Percentiles rank a stretch among this genome's conserved stretches.
Evolutionary conservation across 2,113 vertebrate genomes (phyloP).

Genomic region (Strix aluco): DNA sequence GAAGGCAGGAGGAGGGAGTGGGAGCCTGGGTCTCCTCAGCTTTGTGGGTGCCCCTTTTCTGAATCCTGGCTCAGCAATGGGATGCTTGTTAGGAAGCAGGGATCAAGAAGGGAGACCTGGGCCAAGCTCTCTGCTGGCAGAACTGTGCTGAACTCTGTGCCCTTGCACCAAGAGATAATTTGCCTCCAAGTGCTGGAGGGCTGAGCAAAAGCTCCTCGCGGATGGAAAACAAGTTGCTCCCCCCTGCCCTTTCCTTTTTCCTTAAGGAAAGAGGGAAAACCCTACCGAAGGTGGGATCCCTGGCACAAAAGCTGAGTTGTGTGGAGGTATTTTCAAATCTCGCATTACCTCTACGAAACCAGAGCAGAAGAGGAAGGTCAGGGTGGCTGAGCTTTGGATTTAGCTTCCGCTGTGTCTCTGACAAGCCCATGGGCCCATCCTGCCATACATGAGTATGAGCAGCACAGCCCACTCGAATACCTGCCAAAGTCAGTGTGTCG

Average conservation of each 20-base stretch:
- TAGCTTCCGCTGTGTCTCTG: background rate
- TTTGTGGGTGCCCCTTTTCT: background rate
- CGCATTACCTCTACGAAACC: background rate
- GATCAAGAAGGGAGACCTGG: background rate
- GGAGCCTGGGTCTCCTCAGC: background rate
- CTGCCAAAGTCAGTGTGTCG: background rate
- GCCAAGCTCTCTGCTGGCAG: background rate
- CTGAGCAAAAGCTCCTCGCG: background rate
- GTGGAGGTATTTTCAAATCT: background rate
- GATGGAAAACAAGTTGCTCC: background rate
- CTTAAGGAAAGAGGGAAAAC: background rate
- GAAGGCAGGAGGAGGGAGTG: background rate
- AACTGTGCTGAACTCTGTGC: background rate
- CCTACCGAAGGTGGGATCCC: background rate
- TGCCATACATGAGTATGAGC: background rate
- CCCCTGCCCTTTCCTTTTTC: background rate
- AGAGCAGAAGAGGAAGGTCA: background rate
- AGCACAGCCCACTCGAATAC: background rate
- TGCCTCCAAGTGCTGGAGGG: background rate
- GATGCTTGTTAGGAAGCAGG: background rate
- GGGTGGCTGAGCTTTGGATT: background rate
- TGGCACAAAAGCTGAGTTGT: background rate
- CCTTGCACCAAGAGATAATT: background rate
- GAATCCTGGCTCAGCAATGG: background rate
- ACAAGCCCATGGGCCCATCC: background rate